Evolutionary conservation across 2,113 vertebrate species (phyloP).

Genomic region (Zosterops lateralis): DNA sequence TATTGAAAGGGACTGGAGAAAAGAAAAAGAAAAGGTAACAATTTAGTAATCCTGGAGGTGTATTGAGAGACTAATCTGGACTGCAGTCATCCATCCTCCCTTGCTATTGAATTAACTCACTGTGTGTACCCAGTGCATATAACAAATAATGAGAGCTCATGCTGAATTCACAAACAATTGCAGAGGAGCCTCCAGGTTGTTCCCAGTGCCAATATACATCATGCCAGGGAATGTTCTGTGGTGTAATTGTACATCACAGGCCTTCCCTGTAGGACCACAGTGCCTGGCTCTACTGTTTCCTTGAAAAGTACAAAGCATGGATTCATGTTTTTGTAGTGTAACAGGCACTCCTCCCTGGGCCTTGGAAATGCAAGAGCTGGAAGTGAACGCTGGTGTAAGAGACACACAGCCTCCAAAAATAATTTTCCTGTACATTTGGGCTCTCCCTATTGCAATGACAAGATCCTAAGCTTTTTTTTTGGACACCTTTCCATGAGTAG

Average conservation of each 20-base stretch:
- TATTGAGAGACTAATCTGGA: background rate
- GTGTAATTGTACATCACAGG: background rate
- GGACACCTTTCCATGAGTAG: background rate
- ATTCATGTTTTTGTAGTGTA: background rate
- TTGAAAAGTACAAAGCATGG: background rate
- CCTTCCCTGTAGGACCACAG: background rate
- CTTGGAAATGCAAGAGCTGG: background rate
- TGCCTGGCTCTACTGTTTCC: background rate
- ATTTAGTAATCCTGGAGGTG: background rate
- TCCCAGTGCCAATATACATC: background rate
- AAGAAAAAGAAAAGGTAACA: background rate
- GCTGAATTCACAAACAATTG: background rate
- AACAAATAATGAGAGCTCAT: background rate
- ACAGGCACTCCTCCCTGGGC: background rate
- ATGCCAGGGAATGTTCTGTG: background rate
- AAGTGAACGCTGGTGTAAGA: background rate
- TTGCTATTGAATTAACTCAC: background rate
- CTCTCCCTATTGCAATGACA: background rate
- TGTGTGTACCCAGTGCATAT: background rate
- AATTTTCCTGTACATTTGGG: background rate
- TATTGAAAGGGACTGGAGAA: background rate
- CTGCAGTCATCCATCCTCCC: background rate
- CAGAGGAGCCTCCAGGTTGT: slow-evolving; percentile 13
- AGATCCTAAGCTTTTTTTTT: background rate
- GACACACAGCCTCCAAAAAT: background rate